phyloP scores from a whole-genome alignment of 2,113 vertebrate species.

The Alligator mississippiensis region DNA sequence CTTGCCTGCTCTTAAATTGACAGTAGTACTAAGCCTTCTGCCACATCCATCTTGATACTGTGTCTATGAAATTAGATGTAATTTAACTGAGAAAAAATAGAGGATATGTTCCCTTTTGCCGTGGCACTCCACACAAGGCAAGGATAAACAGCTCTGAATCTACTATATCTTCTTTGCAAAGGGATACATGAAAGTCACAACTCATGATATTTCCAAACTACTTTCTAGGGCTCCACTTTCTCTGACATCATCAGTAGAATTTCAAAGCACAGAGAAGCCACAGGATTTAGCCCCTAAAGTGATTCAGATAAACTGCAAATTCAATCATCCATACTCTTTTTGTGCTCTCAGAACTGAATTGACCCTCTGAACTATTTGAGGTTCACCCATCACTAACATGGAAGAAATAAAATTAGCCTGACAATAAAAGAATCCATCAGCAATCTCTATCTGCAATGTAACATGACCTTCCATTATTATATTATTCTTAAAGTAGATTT shows the following conservation, averaged over 20 bases:
- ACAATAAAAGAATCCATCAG: neutral
- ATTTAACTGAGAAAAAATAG: neutral
- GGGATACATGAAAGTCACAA: neutral
- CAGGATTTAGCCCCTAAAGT: neutral
- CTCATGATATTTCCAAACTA: neutral
- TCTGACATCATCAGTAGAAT: neutral
- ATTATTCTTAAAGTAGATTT: neutral
- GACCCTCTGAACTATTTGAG: neutral
- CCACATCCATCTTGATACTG: too few relatives aligned
- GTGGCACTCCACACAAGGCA: neutral
- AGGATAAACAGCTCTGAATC: neutral
- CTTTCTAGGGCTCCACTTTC: neutral
- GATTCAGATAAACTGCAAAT: neutral
- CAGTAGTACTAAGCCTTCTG: too few relatives aligned
- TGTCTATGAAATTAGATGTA: neutral
- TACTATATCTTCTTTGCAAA: neutral
- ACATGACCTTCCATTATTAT: neutral
- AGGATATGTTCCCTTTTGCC: accelerated
- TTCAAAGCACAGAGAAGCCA: neutral
- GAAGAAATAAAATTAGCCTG: neutral
- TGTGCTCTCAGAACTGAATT: neutral
- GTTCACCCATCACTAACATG: neutral
- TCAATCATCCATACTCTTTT: neutral
- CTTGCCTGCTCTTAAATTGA: too few relatives aligned
- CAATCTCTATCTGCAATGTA: neutral